These are phyloP conservation scores for Dipodomys merriami DNA, from an alignment of 2,113 vertebrate genomes.

Conservation along the genomic window DNA sequence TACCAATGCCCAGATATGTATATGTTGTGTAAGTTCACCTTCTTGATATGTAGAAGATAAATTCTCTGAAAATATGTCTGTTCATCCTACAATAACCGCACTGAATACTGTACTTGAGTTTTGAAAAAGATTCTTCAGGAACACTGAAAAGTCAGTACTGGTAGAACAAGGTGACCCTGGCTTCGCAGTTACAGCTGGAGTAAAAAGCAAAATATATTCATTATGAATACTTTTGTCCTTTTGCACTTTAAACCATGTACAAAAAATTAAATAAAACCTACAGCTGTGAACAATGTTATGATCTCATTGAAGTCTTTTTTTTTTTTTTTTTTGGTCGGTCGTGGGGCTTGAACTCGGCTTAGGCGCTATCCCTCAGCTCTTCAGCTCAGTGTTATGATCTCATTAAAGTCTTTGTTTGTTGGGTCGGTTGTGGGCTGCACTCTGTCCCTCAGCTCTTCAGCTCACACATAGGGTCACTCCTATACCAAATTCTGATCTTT, in stretches of 20 bases:
- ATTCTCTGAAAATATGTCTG: background rate
- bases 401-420: no score
- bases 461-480: background rate
- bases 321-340: no score
- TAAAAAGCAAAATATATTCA: background rate
- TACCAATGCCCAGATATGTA: background rate
- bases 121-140: background rate
- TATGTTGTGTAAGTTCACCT: background rate
- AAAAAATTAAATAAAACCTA: slow-evolving; percentile 17
- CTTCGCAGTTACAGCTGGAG: background rate
- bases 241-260: slow-evolving; percentile 29
- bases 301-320: background rate
- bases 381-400: no score
- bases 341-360: no score
- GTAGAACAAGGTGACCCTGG: background rate
- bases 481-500: background rate
- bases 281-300: background rate
- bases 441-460: background rate
- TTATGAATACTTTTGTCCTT: background rate
- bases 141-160: background rate
- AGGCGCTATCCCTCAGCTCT: no score
- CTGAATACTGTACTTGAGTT: background rate
- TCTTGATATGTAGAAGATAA: background rate
- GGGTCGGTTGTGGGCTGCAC: no score
- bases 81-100: background rate